These are phyloP conservation scores for Sterna hirundo DNA, from an alignment of 2,113 vertebrate species.

Conservation along the genomic window DNA sequence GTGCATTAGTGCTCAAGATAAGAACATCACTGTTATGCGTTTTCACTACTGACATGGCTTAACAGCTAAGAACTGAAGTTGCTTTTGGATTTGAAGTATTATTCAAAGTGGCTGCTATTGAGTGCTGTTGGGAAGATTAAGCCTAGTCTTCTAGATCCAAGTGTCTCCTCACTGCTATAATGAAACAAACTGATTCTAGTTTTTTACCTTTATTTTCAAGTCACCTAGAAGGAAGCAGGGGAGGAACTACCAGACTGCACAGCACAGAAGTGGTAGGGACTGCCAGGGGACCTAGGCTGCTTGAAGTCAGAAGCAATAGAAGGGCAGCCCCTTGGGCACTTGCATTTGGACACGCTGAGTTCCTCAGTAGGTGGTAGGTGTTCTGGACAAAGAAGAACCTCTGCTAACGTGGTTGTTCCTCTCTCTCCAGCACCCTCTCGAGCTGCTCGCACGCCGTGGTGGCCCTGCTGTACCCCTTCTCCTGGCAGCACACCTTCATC, in stretches of 20 bases:
- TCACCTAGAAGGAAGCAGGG: neutral
- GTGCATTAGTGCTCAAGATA: neutral
- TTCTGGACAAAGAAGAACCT: neutral
- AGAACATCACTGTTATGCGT: neutral
- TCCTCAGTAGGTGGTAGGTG: neutral
- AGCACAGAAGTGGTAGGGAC: neutral
- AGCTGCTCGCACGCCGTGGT: conserved; percentile 96
- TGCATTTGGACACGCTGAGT: neutral
- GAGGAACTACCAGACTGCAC: neutral
- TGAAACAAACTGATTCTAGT: neutral
- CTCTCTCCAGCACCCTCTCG: conserved; percentile 88
- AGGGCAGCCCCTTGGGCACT: neutral
- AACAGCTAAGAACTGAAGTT: neutral
- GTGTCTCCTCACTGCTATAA: neutral
- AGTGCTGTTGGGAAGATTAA: neutral
- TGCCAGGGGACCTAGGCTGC: neutral
- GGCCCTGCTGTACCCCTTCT: conserved; percentile 98
- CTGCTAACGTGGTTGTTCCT: neutral
- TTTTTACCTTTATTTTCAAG: neutral
- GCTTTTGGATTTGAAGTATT: neutral
- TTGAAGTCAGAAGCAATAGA: neutral
- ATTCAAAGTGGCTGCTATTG: neutral
- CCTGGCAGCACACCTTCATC: conserved; percentile 99
- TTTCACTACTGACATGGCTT: neutral
- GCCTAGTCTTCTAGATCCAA: neutral